Percentiles rank a stretch among this genome's conserved stretches.
Conservation (phyloP, 2,113 vertebrate genomes). For the Haliaeetus leucogaster region DNA sequence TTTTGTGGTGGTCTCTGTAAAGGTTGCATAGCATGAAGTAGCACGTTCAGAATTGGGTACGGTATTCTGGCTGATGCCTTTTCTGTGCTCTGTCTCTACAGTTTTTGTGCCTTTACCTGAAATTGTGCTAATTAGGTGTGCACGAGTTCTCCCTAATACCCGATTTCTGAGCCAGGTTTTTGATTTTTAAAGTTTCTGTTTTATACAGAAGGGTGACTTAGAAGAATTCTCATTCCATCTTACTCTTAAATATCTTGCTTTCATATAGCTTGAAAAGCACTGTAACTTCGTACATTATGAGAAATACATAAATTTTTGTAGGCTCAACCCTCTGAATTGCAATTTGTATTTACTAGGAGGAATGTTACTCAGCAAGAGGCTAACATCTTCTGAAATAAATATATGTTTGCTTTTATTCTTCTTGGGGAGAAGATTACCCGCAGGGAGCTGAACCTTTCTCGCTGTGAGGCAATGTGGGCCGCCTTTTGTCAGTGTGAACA, state of each 20-base stretch:
- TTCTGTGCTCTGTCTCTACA: neutral
- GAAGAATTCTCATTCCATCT: neutral
- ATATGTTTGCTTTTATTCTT: neutral
- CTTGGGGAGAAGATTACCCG: conserved; percentile 68
- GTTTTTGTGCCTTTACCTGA: neutral
- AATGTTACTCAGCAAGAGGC: neutral
- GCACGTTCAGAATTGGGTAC: neutral
- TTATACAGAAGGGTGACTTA: neutral
- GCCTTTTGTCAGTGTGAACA: conserved; percentile 65
- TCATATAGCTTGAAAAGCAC: neutral
- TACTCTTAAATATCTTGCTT: neutral
- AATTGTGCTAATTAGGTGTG: neutral
- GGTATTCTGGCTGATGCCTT: neutral
- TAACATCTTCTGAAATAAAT: neutral
- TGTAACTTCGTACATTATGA: neutral
- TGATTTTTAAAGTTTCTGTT: neutral
- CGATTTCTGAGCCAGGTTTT: neutral
- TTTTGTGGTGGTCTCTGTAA: neutral
- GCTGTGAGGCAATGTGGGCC: conserved; percentile 74
- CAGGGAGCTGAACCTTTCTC: conserved; percentile 68
- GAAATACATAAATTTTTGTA: neutral
- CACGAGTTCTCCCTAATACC: neutral
- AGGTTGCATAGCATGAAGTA: neutral
- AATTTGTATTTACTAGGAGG: neutral
- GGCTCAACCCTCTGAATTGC: neutral